phyloP scores from a whole-genome alignment of 2,888 invertebrate genomes.

The Lobophora halterata region DNA sequence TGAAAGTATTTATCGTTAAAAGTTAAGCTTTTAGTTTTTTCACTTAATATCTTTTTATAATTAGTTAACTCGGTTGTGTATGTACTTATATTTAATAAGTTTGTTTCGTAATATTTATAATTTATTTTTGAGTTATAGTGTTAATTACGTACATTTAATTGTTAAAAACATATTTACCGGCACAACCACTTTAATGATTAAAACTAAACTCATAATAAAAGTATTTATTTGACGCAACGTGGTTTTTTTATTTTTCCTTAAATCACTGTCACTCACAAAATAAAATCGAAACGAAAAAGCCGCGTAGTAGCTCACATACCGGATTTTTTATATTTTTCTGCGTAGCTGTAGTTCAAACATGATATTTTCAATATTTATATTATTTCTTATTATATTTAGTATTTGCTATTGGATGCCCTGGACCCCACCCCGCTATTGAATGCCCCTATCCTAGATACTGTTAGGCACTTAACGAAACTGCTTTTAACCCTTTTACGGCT shows the following conservation, averaged over 20 bases:
- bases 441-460: constrained; percentile 66
- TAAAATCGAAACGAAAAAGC: constrained; percentile 26
- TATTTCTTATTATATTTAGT: constrained; percentile 59
- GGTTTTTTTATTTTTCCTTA: constrained; percentile 67
- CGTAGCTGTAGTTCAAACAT: constrained; percentile 71
- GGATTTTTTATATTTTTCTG: constrained; percentile 52
- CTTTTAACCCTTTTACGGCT: constrained; percentile 43
- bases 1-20: constrained; percentile 36
- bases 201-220: constrained; percentile 72
- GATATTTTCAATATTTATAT: constrained; percentile 51
- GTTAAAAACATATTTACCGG: constrained; percentile 76
- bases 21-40: constrained; percentile 46
- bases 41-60: constrained; percentile 52
- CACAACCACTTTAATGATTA: constrained; percentile 63
- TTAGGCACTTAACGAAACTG: constrained; percentile 73
- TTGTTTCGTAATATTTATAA: constrained; percentile 49
- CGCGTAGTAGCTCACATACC: constrained; percentile 77
- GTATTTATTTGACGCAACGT: constrained; percentile 67
- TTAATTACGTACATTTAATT: constrained; percentile 64
- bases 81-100: constrained; percentile 80
- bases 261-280: constrained; percentile 29
- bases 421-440: constrained; percentile 73
- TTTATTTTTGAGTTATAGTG: constrained; percentile 61
- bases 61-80: constrained; percentile 77
- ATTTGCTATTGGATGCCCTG: constrained; percentile 78